These are phyloP conservation scores for Stegastes partitus DNA, from an alignment of 2,113 vertebrate genomes.

Conservation along the genomic window DNA sequence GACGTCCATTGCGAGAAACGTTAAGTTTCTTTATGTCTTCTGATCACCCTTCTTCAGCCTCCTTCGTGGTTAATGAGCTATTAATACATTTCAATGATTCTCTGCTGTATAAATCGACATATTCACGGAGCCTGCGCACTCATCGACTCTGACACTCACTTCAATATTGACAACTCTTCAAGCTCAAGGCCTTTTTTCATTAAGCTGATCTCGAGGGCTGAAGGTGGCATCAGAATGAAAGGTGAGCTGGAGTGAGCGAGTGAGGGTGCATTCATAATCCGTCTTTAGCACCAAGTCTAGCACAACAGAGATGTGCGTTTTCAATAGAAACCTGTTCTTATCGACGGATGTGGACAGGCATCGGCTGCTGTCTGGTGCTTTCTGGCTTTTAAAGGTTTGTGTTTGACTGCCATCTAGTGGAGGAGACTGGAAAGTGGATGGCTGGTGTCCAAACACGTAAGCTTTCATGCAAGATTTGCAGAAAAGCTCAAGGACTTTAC, in stretches of 20 bases:
- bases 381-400: slow-evolving; percentile 26
- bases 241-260: slow-evolving; percentile 30
- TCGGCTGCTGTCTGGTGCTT: background rate
- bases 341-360: background rate
- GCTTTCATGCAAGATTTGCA: background rate
- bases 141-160: slow-evolving; percentile 29
- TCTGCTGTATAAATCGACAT: slow-evolving; percentile 40
- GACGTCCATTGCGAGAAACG: background rate
- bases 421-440: slow-evolving; percentile 1
- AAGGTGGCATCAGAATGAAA: slow-evolving; percentile 35
- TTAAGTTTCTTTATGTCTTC: background rate
- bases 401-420: slow-evolving; percentile 77
- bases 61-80: slow-evolving; percentile 1
- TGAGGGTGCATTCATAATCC: slow-evolving; percentile 34
- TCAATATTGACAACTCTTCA: slow-evolving; percentile 63
- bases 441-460: background rate
- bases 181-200: slow-evolving; percentile 52
- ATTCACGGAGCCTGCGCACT: slow-evolving; percentile 11
- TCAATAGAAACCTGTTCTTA: slow-evolving; percentile 1
- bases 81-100: slow-evolving; percentile 19
- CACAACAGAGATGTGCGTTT: slow-evolving; percentile 37
- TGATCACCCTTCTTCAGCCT: background rate
- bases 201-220: slow-evolving; percentile 28
- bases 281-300: slow-evolving; percentile 22
- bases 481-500: background rate